Evolutionary conservation across 2,113 vertebrate genomes (phyloP).

Genomic region (Daphoenositta chrysoptera): DNA sequence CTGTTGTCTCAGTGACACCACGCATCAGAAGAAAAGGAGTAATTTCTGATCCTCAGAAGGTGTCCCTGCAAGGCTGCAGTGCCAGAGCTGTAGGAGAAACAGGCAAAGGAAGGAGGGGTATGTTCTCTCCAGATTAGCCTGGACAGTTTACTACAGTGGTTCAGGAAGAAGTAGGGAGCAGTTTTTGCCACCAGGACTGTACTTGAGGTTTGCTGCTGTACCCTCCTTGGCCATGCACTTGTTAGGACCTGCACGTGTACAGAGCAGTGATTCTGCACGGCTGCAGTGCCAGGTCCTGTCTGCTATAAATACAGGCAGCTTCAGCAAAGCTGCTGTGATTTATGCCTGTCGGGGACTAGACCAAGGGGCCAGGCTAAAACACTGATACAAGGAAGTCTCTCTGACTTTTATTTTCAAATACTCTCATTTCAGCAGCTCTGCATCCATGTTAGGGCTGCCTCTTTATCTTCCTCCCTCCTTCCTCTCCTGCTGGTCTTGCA

Average conservation of each 20-base stretch:
- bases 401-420: background rate
- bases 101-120: background rate
- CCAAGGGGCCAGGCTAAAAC: background rate
- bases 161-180: background rate
- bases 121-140: background rate
- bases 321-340: background rate
- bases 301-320: background rate
- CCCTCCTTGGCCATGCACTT: background rate
- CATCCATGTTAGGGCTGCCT: background rate
- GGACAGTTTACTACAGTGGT: background rate
- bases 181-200: rapidly evolving
- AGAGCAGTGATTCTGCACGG: background rate
- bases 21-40: background rate
- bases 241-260: background rate
- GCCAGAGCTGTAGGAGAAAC: background rate
- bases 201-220: background rate
- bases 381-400: background rate
- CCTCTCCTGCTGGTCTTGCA: background rate
- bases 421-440: background rate
- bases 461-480: background rate
- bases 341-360: background rate
- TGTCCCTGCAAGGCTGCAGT: background rate
- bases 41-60: background rate
- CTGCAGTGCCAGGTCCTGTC: background rate
- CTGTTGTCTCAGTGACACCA: background rate